A percentile compares a stretch with the other conserved stretches of the same genome.
These are phyloP conservation scores for Lasioglossum marginatum DNA, from an alignment of 2,888 invertebrate species.

Conservation along the genomic window DNA sequence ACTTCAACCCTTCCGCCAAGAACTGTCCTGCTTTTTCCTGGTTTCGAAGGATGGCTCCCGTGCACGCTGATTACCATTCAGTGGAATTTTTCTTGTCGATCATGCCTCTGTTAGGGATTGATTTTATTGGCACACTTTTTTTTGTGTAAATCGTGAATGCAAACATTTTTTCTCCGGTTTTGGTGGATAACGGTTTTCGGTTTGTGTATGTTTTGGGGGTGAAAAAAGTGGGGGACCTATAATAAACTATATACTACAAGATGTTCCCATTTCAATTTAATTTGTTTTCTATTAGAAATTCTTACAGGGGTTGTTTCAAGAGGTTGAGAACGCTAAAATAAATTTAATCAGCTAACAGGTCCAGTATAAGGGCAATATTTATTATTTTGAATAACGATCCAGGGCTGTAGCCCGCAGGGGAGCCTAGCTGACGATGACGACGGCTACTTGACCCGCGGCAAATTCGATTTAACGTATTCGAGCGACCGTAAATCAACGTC, in stretches of 20 bases:
- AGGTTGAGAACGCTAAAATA: not conserved
- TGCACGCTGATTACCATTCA: not conserved
- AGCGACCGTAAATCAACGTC: slow-evolving; percentile 32
- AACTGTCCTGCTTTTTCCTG: not conserved
- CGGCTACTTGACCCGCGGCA: slow-evolving; percentile 19
- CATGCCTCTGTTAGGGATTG: not conserved
- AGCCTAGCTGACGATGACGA: not conserved
- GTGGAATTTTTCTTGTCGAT: not conserved
- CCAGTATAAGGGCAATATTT: not conserved
- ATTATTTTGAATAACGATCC: not conserved
- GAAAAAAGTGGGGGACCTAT: no score
- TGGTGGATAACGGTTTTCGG: no score
- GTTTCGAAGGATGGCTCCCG: not conserved
- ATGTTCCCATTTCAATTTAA: no score
- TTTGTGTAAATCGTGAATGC: not conserved
- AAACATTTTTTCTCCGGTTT: no score
- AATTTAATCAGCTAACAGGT: not conserved
- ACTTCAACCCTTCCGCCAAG: not conserved
- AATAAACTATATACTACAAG: no score
- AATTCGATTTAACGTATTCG: slow-evolving; percentile 34
- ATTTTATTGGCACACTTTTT: not conserved
- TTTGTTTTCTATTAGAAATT: no score
- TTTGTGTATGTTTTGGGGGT: not conserved
- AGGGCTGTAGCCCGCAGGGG: not conserved
- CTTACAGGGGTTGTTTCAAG: not conserved